These are phyloP conservation scores for Rhynchophorus ferrugineus DNA, from an alignment of 1,140 invertebrate species.

Conservation along the genomic window DNA sequence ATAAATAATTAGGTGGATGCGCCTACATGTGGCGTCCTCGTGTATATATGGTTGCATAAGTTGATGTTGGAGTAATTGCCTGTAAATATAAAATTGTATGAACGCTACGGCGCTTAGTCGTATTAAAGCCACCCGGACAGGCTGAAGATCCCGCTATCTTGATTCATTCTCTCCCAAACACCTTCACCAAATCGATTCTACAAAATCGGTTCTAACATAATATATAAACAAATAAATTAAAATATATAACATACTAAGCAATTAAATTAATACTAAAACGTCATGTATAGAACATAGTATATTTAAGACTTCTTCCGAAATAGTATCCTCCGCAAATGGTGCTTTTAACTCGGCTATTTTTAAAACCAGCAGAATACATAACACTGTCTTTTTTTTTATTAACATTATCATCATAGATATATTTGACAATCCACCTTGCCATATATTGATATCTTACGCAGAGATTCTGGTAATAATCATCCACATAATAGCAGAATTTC, in stretches of 20 bases:
- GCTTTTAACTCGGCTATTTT: constrained; percentile 2
- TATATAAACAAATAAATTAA: neutral
- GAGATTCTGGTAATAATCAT: neutral
- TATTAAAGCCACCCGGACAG: no score
- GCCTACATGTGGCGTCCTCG: no score
- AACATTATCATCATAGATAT: neutral
- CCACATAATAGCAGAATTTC: constrained; percentile 13
- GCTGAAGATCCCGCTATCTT: no score
- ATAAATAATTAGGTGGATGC: no score
- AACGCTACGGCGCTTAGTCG: no score
- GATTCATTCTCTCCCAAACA: no score
- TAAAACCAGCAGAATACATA: constrained; percentile 1
- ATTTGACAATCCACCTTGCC: neutral
- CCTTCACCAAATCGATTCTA: no score
- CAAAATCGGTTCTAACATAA: no score
- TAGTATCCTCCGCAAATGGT: constrained; percentile 17
- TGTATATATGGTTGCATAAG: no score
- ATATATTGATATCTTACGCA: constrained; percentile 10
- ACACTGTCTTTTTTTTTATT: neutral
- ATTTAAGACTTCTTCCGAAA: neutral
- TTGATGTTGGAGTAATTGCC: no score
- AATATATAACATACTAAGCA: neutral
- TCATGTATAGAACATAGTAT: no score
- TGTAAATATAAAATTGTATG: no score
- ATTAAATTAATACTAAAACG: neutral